Base-by-base conservation (phyloP, 1,140 invertebrate genomes). In the Atopsyche davidsoni region DNA sequence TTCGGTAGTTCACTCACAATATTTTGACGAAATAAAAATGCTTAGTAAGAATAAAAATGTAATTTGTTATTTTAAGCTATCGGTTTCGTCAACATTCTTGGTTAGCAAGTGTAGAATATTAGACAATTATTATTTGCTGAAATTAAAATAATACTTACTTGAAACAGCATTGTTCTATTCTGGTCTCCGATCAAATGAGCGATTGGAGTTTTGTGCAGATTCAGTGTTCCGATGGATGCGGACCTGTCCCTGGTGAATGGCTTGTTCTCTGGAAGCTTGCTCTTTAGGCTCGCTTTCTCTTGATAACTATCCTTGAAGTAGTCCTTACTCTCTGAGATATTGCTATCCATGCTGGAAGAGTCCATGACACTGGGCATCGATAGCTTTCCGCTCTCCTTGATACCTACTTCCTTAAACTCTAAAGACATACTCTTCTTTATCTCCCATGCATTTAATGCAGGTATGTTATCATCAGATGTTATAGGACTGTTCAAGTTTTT, bases 91-190 rank as follows among this genome's bases (percentile, higher is more conserved):
- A n/a, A n/a, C n/a, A n/a, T n/a, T n/a, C n/a, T n/a, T n/a, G n/a
- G n/a, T n/a, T n/a, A n/a, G n/a, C n/a, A n/a, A n/a, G n/a, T n/a
- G n/a, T n/a, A n/a, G n/a, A n/a, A n/a, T n/a, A n/a, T n/a, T n/a
- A n/a, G n/a, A n/a, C n/a, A n/a, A n/a, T n/a, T n/a, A n/a, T n/a
- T n/a, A n/a, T n/a, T n/a, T n/a, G n/a, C n/a, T n/a, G n/a, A 4
- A 39, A 25, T 21, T 16, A 48, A 42, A 47, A 51, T 32, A 19
- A 47, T 35, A 38, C 76, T 73, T 60, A 92, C 85, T 65, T 92
- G 85, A 64, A 86, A 86, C 7, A 96, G 76, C 92, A 96, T 96
- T 1, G 91, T 95, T 17, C 91, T 78, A 73, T 96, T 96, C 55
- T 87, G 83, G 45, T 89, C 85, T 7, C 79, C 76, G 52, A 73